Evolutionary conservation across 2,888 invertebrate genomes (phyloP), one percentile per base, ranked within the genome.

Genomic region (Coenonympha arcania): DNA sequence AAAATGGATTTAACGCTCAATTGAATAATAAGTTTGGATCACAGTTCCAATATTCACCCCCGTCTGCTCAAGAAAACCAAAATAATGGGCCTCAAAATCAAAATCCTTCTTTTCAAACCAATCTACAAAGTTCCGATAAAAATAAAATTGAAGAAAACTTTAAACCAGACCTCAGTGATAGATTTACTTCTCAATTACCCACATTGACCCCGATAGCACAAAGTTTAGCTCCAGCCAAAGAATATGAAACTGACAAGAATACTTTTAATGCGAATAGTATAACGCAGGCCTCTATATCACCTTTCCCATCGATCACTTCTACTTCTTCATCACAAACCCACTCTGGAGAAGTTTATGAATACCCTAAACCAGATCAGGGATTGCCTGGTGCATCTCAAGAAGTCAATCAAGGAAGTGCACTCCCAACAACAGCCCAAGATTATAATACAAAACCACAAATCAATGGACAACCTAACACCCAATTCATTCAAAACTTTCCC

Each of bases 271-370:
- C 36, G 45, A 76, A 65, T 63, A 67, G 70, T 24, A 65, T 76
- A 33, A 76, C 77, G 52, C 77, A 78, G 63, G 74, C 74, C 15
- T 62, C 73, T 16, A 66, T 69, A 11, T 73, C 76, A n/a, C 52
- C 73, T 11, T 80, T 77, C 39, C 60, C 72, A n/a, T 62, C 73
- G 9, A 53, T 57, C 33, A 46, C 61, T 30, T 65, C 73, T 11
- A 69, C 66, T 8, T 15, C n/a, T 4, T 52, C 63, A 16, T 37
- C 61, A 2, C 41, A 46, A 30, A 20, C n/a, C 19, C 68, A 70
- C 39, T 58, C 56, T 6, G 70, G 71, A 15, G 68, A 72, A 60
- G 59, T 81, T 53, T 79, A 81, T 48, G 69, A 81, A 53, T 80
- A 80, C 52, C 76, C 63, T 31, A 80, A 80, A 43, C 81, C 80